Evolutionary conservation across 92 coral and sea anemone species (phyloP).

Genomic region (Phenganax marumi): DNA sequence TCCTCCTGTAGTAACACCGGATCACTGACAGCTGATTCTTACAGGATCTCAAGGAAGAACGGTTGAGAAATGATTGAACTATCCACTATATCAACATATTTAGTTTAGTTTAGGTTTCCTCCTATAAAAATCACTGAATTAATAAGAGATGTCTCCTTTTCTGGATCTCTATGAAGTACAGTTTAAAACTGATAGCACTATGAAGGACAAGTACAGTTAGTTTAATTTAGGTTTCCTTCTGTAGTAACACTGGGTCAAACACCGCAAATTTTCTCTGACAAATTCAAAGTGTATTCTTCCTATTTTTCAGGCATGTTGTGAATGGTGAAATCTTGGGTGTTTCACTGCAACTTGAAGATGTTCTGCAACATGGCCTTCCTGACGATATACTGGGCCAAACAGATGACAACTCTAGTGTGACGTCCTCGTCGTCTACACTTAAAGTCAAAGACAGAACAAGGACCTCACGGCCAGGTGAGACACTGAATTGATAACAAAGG

Average conservation of each 20-base stretch:
- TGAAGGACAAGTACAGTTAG: no score
- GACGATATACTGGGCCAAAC: conserved; percentile 72
- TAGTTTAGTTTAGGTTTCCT: no score
- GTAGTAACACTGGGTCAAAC: not conserved
- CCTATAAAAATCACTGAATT: no score
- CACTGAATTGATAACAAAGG: not conserved
- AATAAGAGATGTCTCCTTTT: no score
- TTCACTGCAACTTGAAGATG: conserved; percentile 88
- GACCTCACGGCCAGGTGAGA: not conserved
- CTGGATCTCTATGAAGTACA: no score
- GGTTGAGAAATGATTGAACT: no score
- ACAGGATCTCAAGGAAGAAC: no score
- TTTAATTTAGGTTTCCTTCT: not conserved
- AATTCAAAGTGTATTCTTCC: not conserved
- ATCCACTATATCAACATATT: no score
- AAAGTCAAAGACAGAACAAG: conserved; percentile 7
- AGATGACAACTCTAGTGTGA: conserved; percentile 64
- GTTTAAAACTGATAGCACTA: no score
- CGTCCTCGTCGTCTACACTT: conserved; percentile 51
- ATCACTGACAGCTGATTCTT: no score
- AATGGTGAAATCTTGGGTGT: conserved; percentile 99
- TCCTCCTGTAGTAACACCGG: not conserved
- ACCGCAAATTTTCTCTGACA: not conserved
- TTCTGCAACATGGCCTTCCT: conserved; percentile 86
- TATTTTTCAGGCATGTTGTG: conserved; percentile 77